Evolutionary conservation across 2,797 vertebrate genomes (phyloP), one percentile per base, ranked within the genome.

Genomic region (Sardinella longiceps): DNA sequence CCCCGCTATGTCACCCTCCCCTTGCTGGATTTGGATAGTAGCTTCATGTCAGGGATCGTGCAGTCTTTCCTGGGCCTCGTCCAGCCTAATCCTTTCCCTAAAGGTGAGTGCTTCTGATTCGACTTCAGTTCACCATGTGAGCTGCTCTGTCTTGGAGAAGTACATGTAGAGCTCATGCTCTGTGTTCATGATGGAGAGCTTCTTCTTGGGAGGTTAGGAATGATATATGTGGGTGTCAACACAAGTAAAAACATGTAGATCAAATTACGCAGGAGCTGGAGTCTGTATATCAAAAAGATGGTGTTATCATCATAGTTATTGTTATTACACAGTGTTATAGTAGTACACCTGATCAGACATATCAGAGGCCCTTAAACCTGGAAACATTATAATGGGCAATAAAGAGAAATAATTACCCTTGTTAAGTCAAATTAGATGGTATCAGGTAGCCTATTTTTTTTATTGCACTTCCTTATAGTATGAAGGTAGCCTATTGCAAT

Each of bases 51-150:
- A 23, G 7, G 81, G 15, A 90, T 96, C 84, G 95, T 95, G 23
- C 93, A 94, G 0, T 95, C 94, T 33, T 98, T 97, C 90, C 94
- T 98, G 83, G 51, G 83, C 84, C 89, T 95, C 3, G 94, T 98
- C 81, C 97, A 98, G 92, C 95, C 96, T 28, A 94, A 94, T 0
- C 20, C 88, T 0, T 95, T 97, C 88, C 97, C 97, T 20, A 0
- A 50, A 93, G 95, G 97, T 97, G 87, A 91, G 97, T 92, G 0
- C 28, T 1, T 37, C 28, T 15, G 28, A 14, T 58, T 23, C 23
- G n/a, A 23, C n/a, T 6, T 58, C 23, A 58, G 23, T n/a, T 25
- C 7, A 60, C 6, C n/a, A n/a, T 25, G 11, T 60, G 56, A 10
- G 56, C 23, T 60, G 56, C 18, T 53, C 51, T 53, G 51, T 53